Evolutionary conservation across 2,113 vertebrate genomes (phyloP).

Genomic region (Saguinus midas): DNA sequence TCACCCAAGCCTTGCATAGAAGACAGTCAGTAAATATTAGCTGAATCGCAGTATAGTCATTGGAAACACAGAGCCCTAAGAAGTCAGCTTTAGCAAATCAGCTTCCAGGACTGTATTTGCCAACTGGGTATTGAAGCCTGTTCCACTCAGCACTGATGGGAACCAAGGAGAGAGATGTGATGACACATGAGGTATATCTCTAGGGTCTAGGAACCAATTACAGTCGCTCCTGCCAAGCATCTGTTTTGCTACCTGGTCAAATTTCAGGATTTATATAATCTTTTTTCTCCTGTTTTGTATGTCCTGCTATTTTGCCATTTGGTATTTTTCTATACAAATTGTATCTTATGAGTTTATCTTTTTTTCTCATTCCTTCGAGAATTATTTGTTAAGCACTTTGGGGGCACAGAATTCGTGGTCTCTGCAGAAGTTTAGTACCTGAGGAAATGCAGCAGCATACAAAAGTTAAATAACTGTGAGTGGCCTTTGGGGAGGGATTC

Average conservation of each 20-base stretch:
- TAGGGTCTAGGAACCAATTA: neutral
- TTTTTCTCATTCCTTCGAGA: neutral
- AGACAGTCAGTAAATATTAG: constrained; percentile 51
- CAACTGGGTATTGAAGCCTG: constrained; percentile 16
- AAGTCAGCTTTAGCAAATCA: constrained; percentile 21
- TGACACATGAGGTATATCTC: neutral
- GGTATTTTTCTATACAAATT: constrained; percentile 13
- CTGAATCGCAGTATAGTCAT: constrained; percentile 8
- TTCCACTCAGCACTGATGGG: neutral
- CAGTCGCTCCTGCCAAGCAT: neutral
- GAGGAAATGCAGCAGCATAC: neutral
- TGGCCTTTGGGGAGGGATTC: neutral
- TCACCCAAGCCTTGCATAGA: neutral
- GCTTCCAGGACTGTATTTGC: constrained; percentile 29
- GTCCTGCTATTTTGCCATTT: constrained; percentile 18
- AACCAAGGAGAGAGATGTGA: neutral
- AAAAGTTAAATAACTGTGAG: neutral
- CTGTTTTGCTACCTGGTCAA: constrained; percentile 35
- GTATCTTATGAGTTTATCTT: neutral
- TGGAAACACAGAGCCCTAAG: constrained; percentile 32
- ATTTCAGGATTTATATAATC: constrained; percentile 1
- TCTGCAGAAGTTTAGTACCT: neutral
- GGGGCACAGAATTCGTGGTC: neutral
- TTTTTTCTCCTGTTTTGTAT: constrained; percentile 13
- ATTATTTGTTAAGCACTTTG: constrained; percentile 5